These are phyloP conservation scores for Phenganax stokvisi DNA, from an alignment of 92 coral and sea anemone genomes.

Conservation along the genomic window DNA sequence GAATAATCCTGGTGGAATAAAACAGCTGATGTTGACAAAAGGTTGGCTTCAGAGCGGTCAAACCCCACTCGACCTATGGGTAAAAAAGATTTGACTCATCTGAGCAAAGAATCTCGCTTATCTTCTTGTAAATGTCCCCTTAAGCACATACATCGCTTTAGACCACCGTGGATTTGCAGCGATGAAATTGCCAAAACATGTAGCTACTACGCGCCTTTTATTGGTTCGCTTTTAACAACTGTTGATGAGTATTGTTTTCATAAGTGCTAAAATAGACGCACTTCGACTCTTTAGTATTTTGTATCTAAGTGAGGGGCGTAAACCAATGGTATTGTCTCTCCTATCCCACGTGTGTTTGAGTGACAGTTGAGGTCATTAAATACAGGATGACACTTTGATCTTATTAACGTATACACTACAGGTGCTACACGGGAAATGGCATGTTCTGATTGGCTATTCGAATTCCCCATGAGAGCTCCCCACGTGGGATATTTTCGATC, in stretches of 20 bases:
- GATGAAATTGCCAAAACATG: slow-evolving; percentile 41
- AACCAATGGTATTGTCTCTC: slow-evolving; percentile 84
- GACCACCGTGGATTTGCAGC: slow-evolving; percentile 22
- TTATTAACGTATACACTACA: slow-evolving; percentile 93
- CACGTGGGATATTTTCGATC: slow-evolving; percentile 99
- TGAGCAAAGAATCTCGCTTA: not conserved
- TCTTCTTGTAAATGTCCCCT: slow-evolving; percentile 8
- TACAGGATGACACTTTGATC: slow-evolving; percentile 99
- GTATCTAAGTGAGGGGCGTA: slow-evolving; percentile 87
- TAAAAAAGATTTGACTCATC: not conserved
- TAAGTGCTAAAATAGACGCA: slow-evolving; percentile 95
- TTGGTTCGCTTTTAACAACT: slow-evolving; percentile 69
- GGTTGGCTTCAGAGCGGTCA: not conserved
- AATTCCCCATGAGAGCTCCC: slow-evolving; percentile 98
- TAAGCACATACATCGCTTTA: not conserved
- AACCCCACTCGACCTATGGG: not conserved
- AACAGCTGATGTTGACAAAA: not conserved
- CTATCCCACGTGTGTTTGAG: slow-evolving; percentile 99
- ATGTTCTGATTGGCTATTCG: slow-evolving; percentile 95
- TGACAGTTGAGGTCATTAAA: slow-evolving; percentile 99
- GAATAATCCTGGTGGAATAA: not conserved
- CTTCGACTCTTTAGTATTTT: slow-evolving; percentile 97
- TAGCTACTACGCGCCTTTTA: slow-evolving; percentile 34
- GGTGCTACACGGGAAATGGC: slow-evolving; percentile 99
- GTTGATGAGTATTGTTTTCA: slow-evolving; percentile 86